Conservation (phyloP, 2,113 vertebrate genomes). For the Cryptomyrus ogoouensis region DNA sequence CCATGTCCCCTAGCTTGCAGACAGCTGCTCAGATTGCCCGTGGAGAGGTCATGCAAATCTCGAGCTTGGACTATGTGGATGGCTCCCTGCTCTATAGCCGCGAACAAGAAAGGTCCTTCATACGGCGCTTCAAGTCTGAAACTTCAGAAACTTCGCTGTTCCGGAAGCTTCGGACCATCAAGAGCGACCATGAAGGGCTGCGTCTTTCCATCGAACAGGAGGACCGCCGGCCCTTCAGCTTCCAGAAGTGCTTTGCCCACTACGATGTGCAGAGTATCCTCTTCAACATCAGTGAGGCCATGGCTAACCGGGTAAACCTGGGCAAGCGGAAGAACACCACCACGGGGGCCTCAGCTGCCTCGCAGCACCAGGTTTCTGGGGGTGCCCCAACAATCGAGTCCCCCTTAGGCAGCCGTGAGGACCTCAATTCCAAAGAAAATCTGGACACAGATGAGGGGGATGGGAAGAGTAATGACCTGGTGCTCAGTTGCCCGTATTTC, state of each 20-base stretch:
- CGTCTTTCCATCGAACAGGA: conserved; percentile 73
- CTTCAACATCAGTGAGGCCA: conserved; percentile 91
- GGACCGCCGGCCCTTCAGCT: conserved; percentile 74
- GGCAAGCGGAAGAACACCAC: conserved; percentile 90
- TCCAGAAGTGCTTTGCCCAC: conserved; percentile 92
- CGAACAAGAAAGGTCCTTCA: conserved; percentile 81
- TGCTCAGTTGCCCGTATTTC: conserved; percentile 84
- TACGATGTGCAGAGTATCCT: conserved; percentile 95
- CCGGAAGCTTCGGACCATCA: conserved; percentile 79
- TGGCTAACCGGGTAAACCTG: conserved; percentile 74
- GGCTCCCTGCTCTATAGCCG: conserved; percentile 70
- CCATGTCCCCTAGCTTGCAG: conserved; percentile 83
- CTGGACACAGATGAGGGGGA: conserved; percentile 89
- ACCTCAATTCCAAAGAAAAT: conserved; percentile 88
- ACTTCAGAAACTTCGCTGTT: conserved; percentile 83
- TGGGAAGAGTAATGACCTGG: conserved; percentile 85
- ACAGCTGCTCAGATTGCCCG: conserved; percentile 86
- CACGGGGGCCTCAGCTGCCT: conserved; percentile 89
- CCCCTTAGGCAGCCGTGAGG: conserved; percentile 84
- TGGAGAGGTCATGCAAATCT: conserved; percentile 83
- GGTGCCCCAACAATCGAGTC: conserved; percentile 69
- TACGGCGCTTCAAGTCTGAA: conserved; percentile 80
- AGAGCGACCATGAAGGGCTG: conserved; percentile 81
- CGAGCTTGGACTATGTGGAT: conserved; percentile 82
- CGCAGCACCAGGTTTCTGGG: conserved; percentile 60